Percentiles rank a stretch among this genome's conserved stretches.
These are phyloP conservation scores for Drosophila kambysellisi DNA, from an alignment of 2,888 invertebrate species.

Conservation along the genomic window DNA sequence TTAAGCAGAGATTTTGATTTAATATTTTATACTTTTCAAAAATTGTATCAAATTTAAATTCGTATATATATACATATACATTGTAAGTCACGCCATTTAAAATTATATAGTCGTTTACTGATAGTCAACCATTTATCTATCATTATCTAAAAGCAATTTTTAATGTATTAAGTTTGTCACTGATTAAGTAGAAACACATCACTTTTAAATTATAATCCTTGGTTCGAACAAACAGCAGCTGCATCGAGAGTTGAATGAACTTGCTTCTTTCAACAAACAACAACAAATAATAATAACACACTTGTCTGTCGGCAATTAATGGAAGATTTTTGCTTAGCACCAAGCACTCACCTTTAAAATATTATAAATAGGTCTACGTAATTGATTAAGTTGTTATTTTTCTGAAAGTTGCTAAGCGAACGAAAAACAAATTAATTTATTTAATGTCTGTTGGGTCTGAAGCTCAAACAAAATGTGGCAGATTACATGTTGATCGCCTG, in stretches of 20 bases:
- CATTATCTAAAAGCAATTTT: neutral
- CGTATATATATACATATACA: neutral
- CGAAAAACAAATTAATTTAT: conserved; percentile 31
- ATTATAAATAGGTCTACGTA: conserved; percentile 53
- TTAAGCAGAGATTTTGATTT: neutral
- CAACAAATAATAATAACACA: neutral
- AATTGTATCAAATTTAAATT: neutral
- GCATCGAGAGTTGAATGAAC: conserved; percentile 23
- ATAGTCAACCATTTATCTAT: neutral
- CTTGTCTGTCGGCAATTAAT: conserved; percentile 1
- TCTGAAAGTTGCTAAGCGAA: conserved; percentile 15
- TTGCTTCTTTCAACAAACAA: neutral
- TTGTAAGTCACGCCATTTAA: neutral
- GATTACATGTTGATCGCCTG: conserved; percentile 35
- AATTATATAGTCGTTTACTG: neutral
- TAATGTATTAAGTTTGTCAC: neutral
- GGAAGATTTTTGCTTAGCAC: conserved; percentile 4
- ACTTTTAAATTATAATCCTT: neutral
- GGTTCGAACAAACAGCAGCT: neutral
- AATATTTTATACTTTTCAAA: neutral
- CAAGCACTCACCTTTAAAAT: conserved; percentile 49
- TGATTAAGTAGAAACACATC: conserved; percentile 7
- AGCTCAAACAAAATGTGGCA: conserved; percentile 11
- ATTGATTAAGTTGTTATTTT: conserved; percentile 48
- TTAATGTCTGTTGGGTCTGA: conserved; percentile 28